phyloP scores from a whole-genome alignment of 2,113 vertebrate genomes.

The Lasiurus cinereus region DNA sequence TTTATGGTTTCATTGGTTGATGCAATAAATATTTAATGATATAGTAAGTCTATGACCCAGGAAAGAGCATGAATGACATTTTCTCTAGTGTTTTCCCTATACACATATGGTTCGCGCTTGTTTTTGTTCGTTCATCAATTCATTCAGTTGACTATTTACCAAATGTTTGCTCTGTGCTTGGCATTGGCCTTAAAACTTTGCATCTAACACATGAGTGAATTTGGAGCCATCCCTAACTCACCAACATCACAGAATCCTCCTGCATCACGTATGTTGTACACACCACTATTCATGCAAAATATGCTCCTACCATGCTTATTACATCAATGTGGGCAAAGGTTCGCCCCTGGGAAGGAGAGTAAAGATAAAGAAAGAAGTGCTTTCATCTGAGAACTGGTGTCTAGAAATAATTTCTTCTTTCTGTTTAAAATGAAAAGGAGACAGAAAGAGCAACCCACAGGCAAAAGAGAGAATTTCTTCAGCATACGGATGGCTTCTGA shows the following conservation, averaged over 20 bases:
- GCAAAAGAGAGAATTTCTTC: constrained; percentile 3
- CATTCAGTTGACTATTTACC: neutral
- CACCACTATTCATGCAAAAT: neutral
- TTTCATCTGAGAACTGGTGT: constrained; percentile 14
- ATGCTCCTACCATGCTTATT: neutral
- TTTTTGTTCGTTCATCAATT: neutral
- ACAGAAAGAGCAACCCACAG: neutral
- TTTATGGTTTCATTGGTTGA: constrained; percentile 17
- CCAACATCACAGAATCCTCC: neutral
- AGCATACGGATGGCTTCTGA: neutral
- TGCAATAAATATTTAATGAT: neutral
- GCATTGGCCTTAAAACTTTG: neutral
- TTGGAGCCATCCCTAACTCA: neutral
- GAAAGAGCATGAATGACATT: neutral
- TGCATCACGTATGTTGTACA: neutral
- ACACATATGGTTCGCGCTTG: neutral
- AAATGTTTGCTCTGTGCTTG: constrained; percentile 5
- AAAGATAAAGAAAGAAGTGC: neutral
- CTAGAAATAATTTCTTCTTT: neutral
- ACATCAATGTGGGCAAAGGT: neutral
- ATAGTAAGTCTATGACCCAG: neutral
- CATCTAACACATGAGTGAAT: neutral
- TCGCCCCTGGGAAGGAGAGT: neutral
- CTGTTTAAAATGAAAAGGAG: neutral
- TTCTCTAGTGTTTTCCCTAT: neutral